These are phyloP conservation scores for Callopanchax toddi DNA, from an alignment of 2,113 vertebrate species.

Conservation along the genomic window DNA sequence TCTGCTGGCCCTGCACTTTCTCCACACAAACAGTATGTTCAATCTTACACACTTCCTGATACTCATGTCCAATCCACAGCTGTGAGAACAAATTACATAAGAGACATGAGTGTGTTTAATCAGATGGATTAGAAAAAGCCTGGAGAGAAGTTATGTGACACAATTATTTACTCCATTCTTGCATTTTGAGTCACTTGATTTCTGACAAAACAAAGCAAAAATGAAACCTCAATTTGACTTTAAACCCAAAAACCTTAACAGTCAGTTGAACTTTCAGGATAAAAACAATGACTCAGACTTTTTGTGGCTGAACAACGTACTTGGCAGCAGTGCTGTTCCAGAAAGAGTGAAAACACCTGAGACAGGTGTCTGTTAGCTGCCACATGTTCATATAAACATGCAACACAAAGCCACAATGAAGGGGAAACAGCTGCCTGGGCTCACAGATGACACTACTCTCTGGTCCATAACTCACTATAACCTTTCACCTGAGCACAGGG, in stretches of 20 bases:
- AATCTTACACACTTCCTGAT: not conserved
- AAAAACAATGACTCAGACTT: not conserved
- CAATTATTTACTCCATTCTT: slow-evolving; percentile 8
- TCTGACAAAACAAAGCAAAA: too few relatives aligned
- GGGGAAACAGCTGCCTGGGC: too few relatives aligned
- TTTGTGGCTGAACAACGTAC: not conserved
- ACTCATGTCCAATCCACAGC: slow-evolving; percentile 26
- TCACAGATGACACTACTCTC: not conserved
- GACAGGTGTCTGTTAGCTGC: too few relatives aligned
- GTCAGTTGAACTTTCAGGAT: not conserved
- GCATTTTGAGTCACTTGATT: too few relatives aligned
- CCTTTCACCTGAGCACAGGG: slow-evolving; percentile 9
- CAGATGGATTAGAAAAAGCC: slow-evolving; percentile 62
- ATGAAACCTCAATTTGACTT: too few relatives aligned
- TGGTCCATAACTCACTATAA: not conserved
- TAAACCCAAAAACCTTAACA: too few relatives aligned
- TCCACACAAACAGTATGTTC: too few relatives aligned
- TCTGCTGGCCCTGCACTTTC: too few relatives aligned
- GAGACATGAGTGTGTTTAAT: slow-evolving; percentile 47
- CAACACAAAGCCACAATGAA: too few relatives aligned
- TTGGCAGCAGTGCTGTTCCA: too few relatives aligned
- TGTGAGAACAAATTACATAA: slow-evolving; percentile 42
- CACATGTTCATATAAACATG: too few relatives aligned
- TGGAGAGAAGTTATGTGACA: not conserved
- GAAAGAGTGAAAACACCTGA: too few relatives aligned